These are phyloP conservation scores for Drosophila ercepeae DNA, from an alignment of 1,140 invertebrate species.

Conservation along the genomic window DNA sequence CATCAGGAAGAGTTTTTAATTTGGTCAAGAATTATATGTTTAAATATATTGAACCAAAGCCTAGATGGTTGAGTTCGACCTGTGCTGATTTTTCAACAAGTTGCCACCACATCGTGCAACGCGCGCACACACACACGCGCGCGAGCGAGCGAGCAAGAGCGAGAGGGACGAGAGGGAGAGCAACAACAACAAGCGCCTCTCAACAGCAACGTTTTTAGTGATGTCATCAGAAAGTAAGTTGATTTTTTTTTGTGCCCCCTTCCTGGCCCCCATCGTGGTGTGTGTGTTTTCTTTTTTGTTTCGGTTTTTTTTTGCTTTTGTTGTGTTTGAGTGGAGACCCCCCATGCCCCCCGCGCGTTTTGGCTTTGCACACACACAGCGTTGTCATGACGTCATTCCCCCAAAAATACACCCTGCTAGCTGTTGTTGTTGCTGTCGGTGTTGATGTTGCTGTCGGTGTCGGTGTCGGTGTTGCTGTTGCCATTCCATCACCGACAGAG, in stretches of 20 bases:
- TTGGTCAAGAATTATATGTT: background rate
- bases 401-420: constrained; percentile 67
- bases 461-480: constrained; percentile 20
- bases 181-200: constrained; percentile 60
- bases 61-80: background rate
- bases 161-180: constrained; percentile 57
- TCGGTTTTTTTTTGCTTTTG: constrained; percentile 34
- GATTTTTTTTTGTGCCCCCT: constrained; percentile 41
- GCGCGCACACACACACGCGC: constrained; percentile 43
- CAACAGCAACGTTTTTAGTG: constrained; percentile 77
- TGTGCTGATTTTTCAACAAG: constrained; percentile 48
- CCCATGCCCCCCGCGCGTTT: constrained; percentile 19
- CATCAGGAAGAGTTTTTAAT: background rate
- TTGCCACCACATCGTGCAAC: constrained; percentile 50
- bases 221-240: constrained; percentile 82
- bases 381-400: constrained; percentile 81
- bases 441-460: constrained; percentile 37
- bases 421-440: constrained; percentile 25
- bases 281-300: constrained; percentile 17
- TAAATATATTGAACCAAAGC: background rate
- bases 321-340: background rate
- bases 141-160: constrained; percentile 38
- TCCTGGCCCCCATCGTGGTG: constrained; percentile 9
- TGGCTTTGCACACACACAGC: constrained; percentile 15
- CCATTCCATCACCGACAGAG: constrained; percentile 19